Evolutionary conservation across 2,888 invertebrate species (phyloP).

Genomic region (Ptychoptera contaminata): DNA sequence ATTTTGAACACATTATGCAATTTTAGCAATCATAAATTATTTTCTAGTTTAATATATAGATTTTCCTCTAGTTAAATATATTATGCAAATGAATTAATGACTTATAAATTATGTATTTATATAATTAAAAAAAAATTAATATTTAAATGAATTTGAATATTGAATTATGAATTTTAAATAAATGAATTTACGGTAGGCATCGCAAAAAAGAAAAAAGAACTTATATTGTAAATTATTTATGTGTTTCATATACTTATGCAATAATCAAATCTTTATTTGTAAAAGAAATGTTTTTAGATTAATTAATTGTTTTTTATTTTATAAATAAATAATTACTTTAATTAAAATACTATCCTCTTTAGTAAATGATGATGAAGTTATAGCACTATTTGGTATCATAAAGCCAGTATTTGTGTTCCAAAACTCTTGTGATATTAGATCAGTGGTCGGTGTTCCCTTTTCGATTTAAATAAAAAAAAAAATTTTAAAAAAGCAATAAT

Average conservation of each 20-base stretch:
- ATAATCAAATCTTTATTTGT: not conserved
- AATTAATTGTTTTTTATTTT: slow-evolving; percentile 12
- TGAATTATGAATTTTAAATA: too few relatives aligned
- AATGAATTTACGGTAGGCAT: too few relatives aligned
- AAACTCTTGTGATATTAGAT: slow-evolving; percentile 26
- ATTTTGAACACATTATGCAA: too few relatives aligned
- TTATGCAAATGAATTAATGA: too few relatives aligned
- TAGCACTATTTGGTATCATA: slow-evolving; percentile 33
- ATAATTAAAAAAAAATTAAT: too few relatives aligned
- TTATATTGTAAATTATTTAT: not conserved
- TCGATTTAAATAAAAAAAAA: slow-evolving; percentile 1
- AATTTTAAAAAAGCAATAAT: too few relatives aligned
- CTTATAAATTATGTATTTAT: too few relatives aligned
- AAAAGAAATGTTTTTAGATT: not conserved
- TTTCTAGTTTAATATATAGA: too few relatives aligned
- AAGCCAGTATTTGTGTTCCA: slow-evolving; percentile 29
- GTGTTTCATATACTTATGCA: not conserved
- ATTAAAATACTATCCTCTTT: slow-evolving; percentile 33
- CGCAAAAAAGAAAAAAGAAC: not conserved
- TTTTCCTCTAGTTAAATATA: too few relatives aligned
- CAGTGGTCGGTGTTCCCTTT: slow-evolving; percentile 19
- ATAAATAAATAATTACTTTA: slow-evolving; percentile 38
- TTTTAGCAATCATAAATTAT: too few relatives aligned
- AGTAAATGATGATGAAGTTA: slow-evolving; percentile 32
- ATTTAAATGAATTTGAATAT: too few relatives aligned